Base-by-base conservation (phyloP, 2,113 vertebrate genomes). In the Forbesichthys papilliferus region DNA sequence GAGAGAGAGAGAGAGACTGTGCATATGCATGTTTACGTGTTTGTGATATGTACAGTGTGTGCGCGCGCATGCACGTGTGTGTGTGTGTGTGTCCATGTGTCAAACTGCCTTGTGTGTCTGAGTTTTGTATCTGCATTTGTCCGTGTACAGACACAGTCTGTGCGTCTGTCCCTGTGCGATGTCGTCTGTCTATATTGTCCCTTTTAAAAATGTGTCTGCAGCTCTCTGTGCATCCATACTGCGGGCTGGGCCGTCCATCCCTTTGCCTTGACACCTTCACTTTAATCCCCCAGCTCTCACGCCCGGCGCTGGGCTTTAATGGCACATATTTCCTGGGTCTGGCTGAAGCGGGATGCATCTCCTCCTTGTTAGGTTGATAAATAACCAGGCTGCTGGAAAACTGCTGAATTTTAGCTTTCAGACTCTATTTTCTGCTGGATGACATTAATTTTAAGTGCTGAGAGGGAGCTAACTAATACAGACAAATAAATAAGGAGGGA, bases 311-410 rank as follows among this genome's bases (percentile, higher is more conserved):
- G 95, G 94, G 94, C 95, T 97, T 96, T 96, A 96, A 96, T 96
- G 93, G 94, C 93, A 91, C 91, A 93, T 94, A 94, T 96, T 95
- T 94, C 90, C 93, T 93, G 80, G 71, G 84, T 80, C 83, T 83
- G 91, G 92, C 92, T 94, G 94, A 95, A 95, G 93, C 94, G 84
- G 92, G 94, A 94, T 95, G 94, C 94, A 94, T 95, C 93, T 94
- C 90, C 94, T 93, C 93, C 96, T 98, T 98, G 95, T 98, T 99
- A 98, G 95, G 94, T 98, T 99, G 97, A 98, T 97, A 97, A 98
- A 99, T 98, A 99, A 97, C 96, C 94, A 90, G 93, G 94, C 94
- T 94, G 95, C 93, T 79, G 93, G 92, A 94, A 98, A 96, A 95
- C 93, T 94, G 96, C 95, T 95, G 95, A 95, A 95, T 96, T 98